Conservation (phyloP, 1,140 invertebrate genomes). For the Linepithema humile region DNA sequence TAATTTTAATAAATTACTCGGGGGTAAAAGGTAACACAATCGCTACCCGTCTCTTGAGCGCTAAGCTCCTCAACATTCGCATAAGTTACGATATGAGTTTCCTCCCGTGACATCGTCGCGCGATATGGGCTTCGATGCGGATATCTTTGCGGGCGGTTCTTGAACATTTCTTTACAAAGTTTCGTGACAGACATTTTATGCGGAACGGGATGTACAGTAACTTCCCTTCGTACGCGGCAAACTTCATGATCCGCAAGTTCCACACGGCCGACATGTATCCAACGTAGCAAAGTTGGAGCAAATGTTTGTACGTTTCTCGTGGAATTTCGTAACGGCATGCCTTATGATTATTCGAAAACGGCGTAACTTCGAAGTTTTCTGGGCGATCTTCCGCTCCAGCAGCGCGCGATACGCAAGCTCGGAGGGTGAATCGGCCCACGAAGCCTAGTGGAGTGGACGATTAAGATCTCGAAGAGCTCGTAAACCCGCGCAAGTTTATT, state of each 20-base stretch:
- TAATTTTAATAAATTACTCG: conserved; percentile 40
- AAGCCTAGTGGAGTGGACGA: conserved; percentile 40
- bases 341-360: conserved; percentile 56
- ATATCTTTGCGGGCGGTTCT: background rate
- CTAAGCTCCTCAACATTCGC: background rate
- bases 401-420: background rate
- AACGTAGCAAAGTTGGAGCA: conserved; percentile 33
- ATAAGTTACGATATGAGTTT: conserved; percentile 2
- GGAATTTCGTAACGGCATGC: conserved; percentile 1
- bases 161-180: conserved; percentile 40
- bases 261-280: conserved; percentile 43
- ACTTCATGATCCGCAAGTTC: conserved; percentile 52
- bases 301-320: conserved; percentile 42
- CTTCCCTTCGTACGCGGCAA: conserved; percentile 31
- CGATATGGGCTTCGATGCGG: conserved; percentile 30
- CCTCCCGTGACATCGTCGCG: background rate
- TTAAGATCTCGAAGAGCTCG: conserved; percentile 47
- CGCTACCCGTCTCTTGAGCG: background rate
- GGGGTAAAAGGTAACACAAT: background rate
- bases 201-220: conserved; percentile 39
- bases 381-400: background rate
- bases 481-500: conserved; percentile 42
- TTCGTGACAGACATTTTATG: conserved; percentile 47
- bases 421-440: background rate
- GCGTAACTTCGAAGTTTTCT: background rate